phyloP scores from a whole-genome alignment of 2,888 invertebrate genomes.

The Branchellion lobata region DNA sequence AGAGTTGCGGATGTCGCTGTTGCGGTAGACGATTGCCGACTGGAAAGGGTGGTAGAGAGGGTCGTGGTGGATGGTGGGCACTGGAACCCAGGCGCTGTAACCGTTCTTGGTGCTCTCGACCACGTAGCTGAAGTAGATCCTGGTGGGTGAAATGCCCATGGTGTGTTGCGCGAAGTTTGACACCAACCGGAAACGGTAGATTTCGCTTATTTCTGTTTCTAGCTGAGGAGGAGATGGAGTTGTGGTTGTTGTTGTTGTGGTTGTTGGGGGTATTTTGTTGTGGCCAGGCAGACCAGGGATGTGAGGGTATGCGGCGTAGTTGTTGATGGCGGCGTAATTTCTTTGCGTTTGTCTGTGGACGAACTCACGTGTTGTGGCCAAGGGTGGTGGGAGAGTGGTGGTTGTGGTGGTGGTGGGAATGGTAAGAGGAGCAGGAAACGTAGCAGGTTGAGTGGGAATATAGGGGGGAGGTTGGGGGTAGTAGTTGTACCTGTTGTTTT shows the following conservation, averaged over 20 bases:
- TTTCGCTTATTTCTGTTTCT: not conserved
- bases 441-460: not conserved
- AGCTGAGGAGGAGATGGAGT: not conserved
- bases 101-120: not conserved
- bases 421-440: not conserved
- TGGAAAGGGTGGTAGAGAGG: conserved; percentile 34
- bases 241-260: not conserved
- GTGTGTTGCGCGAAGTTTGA: conserved; percentile 24
- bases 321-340: not conserved
- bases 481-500: not conserved
- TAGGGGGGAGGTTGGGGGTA: not conserved
- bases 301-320: not conserved
- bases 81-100: not conserved
- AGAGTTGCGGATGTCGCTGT: conserved; percentile 36
- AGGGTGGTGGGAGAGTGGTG: not conserved
- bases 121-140: conserved; percentile 25
- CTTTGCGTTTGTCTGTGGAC: not conserved
- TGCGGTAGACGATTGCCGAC: conserved; percentile 29
- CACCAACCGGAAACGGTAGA: conserved; percentile 31
- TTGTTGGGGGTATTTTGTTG: not conserved
- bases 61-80: not conserved
- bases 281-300: too few species aligned
- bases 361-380: too few species aligned
- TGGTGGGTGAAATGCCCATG: conserved; percentile 23
- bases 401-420: not conserved